Conservation (phyloP, 2,113 vertebrate genomes). For the Odontesthes bonariensis region DNA sequence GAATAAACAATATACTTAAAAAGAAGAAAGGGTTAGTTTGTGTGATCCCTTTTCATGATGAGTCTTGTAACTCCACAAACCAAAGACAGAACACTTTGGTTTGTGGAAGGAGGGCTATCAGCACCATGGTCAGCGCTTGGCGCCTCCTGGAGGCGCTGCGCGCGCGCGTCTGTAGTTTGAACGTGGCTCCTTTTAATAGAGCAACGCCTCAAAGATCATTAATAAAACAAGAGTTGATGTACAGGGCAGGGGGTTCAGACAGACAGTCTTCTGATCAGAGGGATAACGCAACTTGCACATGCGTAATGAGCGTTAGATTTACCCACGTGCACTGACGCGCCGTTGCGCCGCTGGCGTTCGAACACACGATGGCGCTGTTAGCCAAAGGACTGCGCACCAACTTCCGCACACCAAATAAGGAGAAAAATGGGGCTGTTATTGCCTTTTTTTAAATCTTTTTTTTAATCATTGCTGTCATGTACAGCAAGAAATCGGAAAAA, state of each 20-base stretch:
- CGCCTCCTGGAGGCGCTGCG: conserved; percentile 37
- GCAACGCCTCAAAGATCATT: not conserved
- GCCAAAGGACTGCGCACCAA: not conserved
- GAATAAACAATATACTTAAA: no score
- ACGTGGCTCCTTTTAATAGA: not conserved
- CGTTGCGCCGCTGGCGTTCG: not conserved
- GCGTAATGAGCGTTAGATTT: no score
- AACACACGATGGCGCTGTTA: conserved; percentile 54
- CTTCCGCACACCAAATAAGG: no score
- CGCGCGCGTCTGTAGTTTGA: not conserved
- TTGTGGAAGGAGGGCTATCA: conserved; percentile 9
- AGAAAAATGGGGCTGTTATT: no score
- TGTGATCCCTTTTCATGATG: no score
- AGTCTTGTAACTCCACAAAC: no score
- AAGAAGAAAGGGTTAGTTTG: no score
- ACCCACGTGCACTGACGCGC: no score
- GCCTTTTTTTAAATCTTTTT: no score
- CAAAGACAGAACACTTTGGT: not conserved
- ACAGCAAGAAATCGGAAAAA: no score
- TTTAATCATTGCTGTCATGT: no score
- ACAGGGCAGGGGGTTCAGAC: not conserved
- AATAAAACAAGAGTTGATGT: not conserved
- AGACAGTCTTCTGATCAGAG: not conserved
- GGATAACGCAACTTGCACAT: no score
- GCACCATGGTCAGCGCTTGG: conserved; percentile 68